Base-by-base conservation (phyloP, 2,113 vertebrate genomes). In the Calonectris borealis region DNA sequence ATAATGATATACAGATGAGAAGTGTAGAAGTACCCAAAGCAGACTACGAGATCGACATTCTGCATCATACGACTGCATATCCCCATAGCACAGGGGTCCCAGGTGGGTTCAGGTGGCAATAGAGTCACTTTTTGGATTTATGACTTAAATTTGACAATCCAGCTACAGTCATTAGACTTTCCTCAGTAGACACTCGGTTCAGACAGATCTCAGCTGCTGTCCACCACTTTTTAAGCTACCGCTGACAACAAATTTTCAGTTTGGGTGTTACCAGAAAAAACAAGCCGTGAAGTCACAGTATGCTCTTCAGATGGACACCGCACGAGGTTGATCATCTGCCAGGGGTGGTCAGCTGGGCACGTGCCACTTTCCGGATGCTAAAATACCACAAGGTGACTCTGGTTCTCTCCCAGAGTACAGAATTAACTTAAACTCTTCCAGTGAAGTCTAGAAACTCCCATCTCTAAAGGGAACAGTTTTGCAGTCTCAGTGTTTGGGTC, bases 51-150 rank as follows among this genome's bases (percentile, higher is more conserved):
- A 61, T 34, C 1, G 0, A 12, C 29, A 26, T 13, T 36, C 66
- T 31, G n/a, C 48, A 52, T 6, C 48, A 7, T 4, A 31, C 9
- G 0, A 12, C 54, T 18, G 14, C 7, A 0, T 1, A 25, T 18
- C 36, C 34, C 29, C 32, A 7, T 0, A 36, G 62, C 25, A 48
- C 36, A 26, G 48, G 12, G 52, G 16, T 36, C 58, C 42, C 31
- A n/a, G 52, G 19, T 3, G 19, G 61, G 66, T 17, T 44, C 11
- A 7, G 34, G 29, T 8, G 13, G 29, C n/a, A 66, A 12, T 4
- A 8, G 10, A 48, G 38, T 16, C 25, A 36, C 20, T 72, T 82
- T 38, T 13, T 9, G 29, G 73, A 36, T 16, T n/a, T 11, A 7
- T 0, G 26, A 13, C 10, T 75, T 70, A 8, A 68, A 42, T 10